A percentile compares a stretch with the other conserved stretches of the same genome.
Evolutionary conservation across 2,888 invertebrate species (phyloP).

Genomic region (Herminia tarsipennalis): DNA sequence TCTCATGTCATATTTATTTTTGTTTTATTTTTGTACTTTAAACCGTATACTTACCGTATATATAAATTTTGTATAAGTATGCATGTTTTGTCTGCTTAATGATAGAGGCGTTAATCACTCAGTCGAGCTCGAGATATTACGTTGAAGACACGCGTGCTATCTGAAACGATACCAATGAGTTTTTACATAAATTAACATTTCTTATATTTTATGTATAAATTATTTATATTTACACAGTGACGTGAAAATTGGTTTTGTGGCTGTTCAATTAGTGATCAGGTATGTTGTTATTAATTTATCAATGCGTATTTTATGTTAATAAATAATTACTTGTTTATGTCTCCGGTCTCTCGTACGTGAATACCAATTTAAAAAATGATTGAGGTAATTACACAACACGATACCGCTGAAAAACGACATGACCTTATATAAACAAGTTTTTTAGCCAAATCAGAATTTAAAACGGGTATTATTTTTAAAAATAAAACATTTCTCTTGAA

Average conservation of each 20-base stretch:
- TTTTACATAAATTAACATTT: background rate
- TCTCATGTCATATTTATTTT: background rate
- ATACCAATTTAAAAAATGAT: too few species aligned
- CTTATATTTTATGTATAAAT: background rate
- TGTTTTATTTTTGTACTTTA: background rate
- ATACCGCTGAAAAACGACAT: too few species aligned
- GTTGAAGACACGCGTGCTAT: slow-evolving; percentile 34
- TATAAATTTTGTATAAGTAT: background rate
- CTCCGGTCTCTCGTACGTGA: too few species aligned
- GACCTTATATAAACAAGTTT: too few species aligned
- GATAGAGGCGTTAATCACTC: slow-evolving; percentile 19
- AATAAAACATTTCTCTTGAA: slow-evolving; percentile 15
- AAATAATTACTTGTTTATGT: too few species aligned
- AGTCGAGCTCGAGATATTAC: slow-evolving; percentile 34
- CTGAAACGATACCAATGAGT: slow-evolving; percentile 12
- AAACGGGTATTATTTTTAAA: slow-evolving; percentile 6
- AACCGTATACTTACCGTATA: background rate
- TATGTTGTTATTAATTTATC: slow-evolving; percentile 11
- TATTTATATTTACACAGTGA: slow-evolving; percentile 15
- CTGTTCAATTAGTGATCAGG: slow-evolving; percentile 11
- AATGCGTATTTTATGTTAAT: background rate
- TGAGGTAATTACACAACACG: too few species aligned
- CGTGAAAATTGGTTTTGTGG: slow-evolving; percentile 20
- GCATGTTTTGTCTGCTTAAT: slow-evolving; percentile 10
- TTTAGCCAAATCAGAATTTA: background rate